Percentiles rank a stretch among this genome's conserved stretches.
Conservation (phyloP, 2,113 vertebrate species). For the Gymnocephalus cernua region DNA sequence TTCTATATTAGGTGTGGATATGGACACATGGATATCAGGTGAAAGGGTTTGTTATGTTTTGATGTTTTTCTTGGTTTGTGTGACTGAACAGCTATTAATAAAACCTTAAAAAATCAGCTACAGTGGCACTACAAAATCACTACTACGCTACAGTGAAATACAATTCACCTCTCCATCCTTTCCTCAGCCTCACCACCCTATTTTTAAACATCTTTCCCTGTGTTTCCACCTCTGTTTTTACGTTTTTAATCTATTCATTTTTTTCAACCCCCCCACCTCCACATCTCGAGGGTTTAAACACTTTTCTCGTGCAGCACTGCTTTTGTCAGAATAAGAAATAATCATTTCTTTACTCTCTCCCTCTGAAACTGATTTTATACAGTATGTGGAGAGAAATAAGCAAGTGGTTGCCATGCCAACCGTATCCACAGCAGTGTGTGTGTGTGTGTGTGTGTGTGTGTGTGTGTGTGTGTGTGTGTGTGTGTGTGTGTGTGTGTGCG, state of each 20-base stretch:
- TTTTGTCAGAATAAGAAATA: conserved; percentile 53
- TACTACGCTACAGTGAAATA: conserved; percentile 1
- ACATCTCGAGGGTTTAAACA: neutral
- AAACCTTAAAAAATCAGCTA: neutral
- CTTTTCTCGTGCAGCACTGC: neutral
- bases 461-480: too few relatives aligned
- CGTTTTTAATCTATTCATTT: conserved; percentile 43
- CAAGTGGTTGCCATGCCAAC: conserved; percentile 84
- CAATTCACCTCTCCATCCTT: conserved; percentile 6
- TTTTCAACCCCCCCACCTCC: neutral
- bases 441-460: too few relatives aligned
- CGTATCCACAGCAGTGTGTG: conserved; percentile 32
- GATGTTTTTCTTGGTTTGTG: neutral
- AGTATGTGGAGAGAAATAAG: conserved; percentile 74
- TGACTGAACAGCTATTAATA: conserved; percentile 22
- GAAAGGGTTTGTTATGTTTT: neutral
- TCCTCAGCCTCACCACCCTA: conserved; percentile 9
- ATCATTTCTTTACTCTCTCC: conserved; percentile 34
- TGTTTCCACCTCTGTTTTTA: conserved; percentile 27
- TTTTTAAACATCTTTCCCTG: conserved; percentile 16
- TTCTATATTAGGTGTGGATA: neutral
- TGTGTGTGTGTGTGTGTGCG: too few relatives aligned
- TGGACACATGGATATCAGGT: neutral
- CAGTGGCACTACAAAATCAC: conserved; percentile 3
- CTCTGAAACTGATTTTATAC: conserved; percentile 59